phyloP scores from a whole-genome alignment of 1,140 invertebrate species.

The Stegodyphus mimosarum region DNA sequence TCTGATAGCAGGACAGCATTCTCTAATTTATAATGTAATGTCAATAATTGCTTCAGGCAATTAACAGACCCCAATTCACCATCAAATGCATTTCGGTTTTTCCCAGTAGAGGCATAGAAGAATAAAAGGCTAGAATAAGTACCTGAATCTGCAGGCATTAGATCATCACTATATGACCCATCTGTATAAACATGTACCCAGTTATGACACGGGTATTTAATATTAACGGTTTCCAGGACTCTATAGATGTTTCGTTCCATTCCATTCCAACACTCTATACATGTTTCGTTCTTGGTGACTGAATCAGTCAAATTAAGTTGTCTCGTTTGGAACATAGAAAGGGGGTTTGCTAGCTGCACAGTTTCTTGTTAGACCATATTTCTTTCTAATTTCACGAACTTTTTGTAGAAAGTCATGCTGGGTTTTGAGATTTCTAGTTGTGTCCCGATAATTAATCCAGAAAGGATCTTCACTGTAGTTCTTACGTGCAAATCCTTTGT shows the following conservation, averaged over 20 bases:
- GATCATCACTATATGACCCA: too few relatives aligned
- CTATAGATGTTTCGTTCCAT: not conserved
- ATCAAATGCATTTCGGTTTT: not conserved
- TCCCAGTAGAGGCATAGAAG: not conserved
- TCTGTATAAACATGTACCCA: too few relatives aligned
- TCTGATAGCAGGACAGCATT: not conserved
- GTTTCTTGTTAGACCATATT: too few relatives aligned
- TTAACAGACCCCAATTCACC: not conserved
- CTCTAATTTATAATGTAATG: too few relatives aligned
- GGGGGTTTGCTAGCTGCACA: too few relatives aligned
- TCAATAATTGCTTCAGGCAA: too few relatives aligned
- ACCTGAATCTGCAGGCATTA: not conserved
- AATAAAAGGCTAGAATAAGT: conserved; percentile 2
- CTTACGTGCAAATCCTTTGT: not conserved
- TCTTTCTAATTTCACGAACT: not conserved
- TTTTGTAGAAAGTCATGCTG: not conserved
- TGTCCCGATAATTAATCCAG: not conserved
- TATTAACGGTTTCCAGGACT: not conserved
- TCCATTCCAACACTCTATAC: not conserved
- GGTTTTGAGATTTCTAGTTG: not conserved
- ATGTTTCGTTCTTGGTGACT: too few relatives aligned
- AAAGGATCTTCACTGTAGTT: not conserved
- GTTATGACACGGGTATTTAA: too few relatives aligned
- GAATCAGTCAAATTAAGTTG: too few relatives aligned
- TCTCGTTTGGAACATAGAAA: not conserved